Evolutionary conservation across 2,888 invertebrate species (phyloP), one percentile per base, ranked within the genome.

Genomic region (Leptura quadrifasciata): DNA sequence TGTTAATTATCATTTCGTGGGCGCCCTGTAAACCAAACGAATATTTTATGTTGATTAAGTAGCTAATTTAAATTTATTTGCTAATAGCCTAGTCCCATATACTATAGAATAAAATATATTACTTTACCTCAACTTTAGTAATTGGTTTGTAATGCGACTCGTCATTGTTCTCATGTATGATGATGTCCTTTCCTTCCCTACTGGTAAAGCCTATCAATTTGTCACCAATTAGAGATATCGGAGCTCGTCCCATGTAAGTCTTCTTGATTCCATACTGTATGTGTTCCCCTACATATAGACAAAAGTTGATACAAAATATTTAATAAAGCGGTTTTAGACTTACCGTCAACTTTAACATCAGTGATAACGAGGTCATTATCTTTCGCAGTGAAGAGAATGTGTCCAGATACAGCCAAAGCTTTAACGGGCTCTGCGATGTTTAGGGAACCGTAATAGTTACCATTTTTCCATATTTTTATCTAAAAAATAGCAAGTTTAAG

Each of bases 321-420:
- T 12, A 39, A 15, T 15, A 12, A 39, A 39, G 39, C 0, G 12
- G 9, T 57, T 9, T 9, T 1, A 10, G 57, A 76, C 75, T 80
- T 74, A 83, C 86, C 84, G 84, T 92, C 92, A 90, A 85, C 63
- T 83, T 92, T 91, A 75, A 93, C 90, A 88, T 93, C 92, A 15
- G 93, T 92, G 20, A 92, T 89, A 3, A 92, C 91, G 0, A 94
- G 90, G 84, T 93, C 92, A 12, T 92, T 86, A 87, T 93, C 93
- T 70, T 93, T 89, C 3, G 91, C 92, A 39, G 93, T 92, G 83
- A 92, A 93, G 75, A 94, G 85, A 69, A 89, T 89, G 47, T 91
- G 91, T 17, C 90, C 90, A 47, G 89, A 86, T n/a, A 92, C 89
- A 67, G 90, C 87, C 77, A 94, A 86, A 83, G 92, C 93, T 87